These are phyloP conservation scores for Laterallus jamaicensis DNA, from an alignment of 2,113 vertebrate genomes.

Conservation along the genomic window DNA sequence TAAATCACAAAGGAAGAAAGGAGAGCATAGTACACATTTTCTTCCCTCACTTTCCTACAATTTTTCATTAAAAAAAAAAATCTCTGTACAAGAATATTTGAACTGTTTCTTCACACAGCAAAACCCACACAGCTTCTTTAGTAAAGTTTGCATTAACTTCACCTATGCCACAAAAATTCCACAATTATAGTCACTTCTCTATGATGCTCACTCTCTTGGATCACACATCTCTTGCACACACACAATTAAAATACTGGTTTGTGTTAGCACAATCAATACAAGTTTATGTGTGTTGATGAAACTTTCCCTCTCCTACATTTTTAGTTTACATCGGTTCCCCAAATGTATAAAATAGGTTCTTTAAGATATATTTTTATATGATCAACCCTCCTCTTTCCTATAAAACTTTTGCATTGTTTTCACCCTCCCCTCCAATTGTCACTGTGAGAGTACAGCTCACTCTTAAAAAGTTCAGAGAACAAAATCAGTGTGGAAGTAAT, in stretches of 20 bases:
- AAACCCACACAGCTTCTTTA: neutral
- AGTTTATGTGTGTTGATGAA: neutral
- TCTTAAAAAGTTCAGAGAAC: neutral
- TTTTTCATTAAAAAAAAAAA: neutral
- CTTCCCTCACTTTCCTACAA: neutral
- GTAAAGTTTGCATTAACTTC: neutral
- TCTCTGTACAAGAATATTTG: neutral
- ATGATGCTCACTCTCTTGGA: neutral
- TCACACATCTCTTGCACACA: neutral
- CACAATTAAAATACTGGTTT: neutral
- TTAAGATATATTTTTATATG: neutral
- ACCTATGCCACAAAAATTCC: neutral
- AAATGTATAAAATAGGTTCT: neutral
- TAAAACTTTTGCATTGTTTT: neutral
- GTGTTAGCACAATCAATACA: neutral
- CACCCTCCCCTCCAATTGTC: neutral
- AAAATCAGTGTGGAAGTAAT: neutral
- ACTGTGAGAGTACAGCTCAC: neutral
- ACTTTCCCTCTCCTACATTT: neutral
- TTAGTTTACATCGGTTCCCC: neutral
- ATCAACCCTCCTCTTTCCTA: neutral
- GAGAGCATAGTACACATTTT: neutral
- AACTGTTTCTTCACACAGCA: neutral
- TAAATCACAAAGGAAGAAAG: neutral
- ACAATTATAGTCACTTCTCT: neutral